Percentiles rank a stretch among this genome's conserved stretches.
phyloP scores from a whole-genome alignment of 37 sponge, comb jelly and placozoan species.

The Geodia barretti region DNA sequence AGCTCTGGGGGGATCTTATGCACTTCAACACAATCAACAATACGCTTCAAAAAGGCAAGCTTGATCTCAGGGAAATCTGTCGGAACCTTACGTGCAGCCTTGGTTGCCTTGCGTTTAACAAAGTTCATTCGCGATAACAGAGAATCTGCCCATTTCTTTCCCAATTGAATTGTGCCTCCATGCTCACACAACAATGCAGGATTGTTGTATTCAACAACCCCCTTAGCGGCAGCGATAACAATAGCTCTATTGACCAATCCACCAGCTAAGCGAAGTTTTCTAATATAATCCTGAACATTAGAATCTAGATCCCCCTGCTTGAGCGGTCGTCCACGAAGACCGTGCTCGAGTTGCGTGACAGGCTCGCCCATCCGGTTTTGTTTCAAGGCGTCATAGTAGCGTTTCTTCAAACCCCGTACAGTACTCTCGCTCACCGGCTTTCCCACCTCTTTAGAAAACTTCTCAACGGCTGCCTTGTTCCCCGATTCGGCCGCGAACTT shows the following conservation, averaged over 20 bases:
- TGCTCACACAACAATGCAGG: conserved; percentile 20
- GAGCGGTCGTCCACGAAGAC: too few relatives aligned
- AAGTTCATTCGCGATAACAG: background rate
- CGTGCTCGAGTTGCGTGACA: too few relatives aligned
- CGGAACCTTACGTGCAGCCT: conserved; percentile 26
- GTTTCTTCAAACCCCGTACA: too few relatives aligned
- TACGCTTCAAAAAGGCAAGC: conserved; percentile 25
- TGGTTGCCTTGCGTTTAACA: conserved; percentile 28
- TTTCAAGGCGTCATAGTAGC: too few relatives aligned
- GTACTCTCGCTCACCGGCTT: too few relatives aligned
- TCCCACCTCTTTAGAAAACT: too few relatives aligned
- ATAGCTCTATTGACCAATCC: conserved; percentile 30
- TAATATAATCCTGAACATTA: too few relatives aligned
- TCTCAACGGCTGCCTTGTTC: too few relatives aligned
- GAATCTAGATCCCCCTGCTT: too few relatives aligned
- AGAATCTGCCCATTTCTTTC: conserved; percentile 37
- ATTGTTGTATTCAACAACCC: conserved; percentile 26
- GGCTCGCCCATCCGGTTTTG: too few relatives aligned
- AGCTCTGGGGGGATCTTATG: background rate
- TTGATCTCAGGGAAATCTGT: conserved; percentile 36
- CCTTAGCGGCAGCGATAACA: conserved; percentile 35
- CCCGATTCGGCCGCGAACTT: too few relatives aligned
- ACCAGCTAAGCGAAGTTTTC: too few relatives aligned
- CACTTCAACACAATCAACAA: background rate
- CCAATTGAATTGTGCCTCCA: conserved; percentile 20